phyloP scores from a whole-genome alignment of 2,797 vertebrate genomes.

The Rhadinocentrus ornatus region DNA sequence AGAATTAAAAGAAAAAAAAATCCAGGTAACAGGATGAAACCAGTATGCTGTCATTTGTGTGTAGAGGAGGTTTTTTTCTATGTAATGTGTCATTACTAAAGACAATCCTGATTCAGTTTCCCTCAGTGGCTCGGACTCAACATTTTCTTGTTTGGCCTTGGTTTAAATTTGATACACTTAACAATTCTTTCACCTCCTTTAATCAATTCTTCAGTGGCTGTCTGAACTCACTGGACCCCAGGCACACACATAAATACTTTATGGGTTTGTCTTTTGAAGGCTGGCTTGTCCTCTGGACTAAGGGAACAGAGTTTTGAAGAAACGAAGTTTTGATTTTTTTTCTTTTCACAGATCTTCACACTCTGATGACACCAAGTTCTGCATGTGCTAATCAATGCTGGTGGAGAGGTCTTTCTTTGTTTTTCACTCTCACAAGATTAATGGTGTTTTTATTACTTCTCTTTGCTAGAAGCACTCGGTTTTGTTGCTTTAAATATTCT shows the following conservation, averaged over 20 bases:
- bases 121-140: constrained; percentile 45
- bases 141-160: constrained; percentile 74
- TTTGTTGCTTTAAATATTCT: constrained; percentile 59
- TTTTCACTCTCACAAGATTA: constrained; percentile 43
- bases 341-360: constrained; percentile 53
- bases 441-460: constrained; percentile 59
- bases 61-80: constrained; percentile 56
- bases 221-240: constrained; percentile 79
- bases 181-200: constrained; percentile 82
- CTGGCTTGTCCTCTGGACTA: constrained; percentile 79
- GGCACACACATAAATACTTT: constrained; percentile 82
- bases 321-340: constrained; percentile 65
- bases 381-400: constrained; percentile 60
- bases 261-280: constrained; percentile 84
- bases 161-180: constrained; percentile 80
- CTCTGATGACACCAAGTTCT: constrained; percentile 40
- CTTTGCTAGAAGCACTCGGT: constrained; percentile 43
- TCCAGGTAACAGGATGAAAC: constrained; percentile 49
- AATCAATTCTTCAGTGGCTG: constrained; percentile 85
- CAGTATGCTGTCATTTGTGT: constrained; percentile 49
- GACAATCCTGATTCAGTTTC: constrained; percentile 65
- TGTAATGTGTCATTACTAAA: constrained; percentile 74
- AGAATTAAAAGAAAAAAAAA: no score
- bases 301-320: constrained; percentile 71
- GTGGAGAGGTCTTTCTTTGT: constrained; percentile 50